These are phyloP conservation scores for Beris chalybata DNA, from an alignment of 2,888 invertebrate species.

Conservation along the genomic window DNA sequence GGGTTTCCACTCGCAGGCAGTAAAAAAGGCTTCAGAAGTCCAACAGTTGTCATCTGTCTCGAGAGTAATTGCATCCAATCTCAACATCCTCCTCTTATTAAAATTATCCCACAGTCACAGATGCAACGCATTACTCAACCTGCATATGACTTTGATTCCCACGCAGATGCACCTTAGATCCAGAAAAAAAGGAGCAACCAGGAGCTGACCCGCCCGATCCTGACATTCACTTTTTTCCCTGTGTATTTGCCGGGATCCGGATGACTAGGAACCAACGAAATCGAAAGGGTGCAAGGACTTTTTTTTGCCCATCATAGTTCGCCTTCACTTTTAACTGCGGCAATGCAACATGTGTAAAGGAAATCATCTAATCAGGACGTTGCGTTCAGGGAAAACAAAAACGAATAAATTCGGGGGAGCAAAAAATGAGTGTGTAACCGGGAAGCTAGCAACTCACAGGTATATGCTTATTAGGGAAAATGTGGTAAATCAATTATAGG, in stretches of 20 bases:
- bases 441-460: too few species aligned
- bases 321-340: conserved; percentile 14
- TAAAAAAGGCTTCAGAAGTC: neutral
- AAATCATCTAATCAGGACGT: conserved; percentile 24
- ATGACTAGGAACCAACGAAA: neutral
- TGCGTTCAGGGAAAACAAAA: conserved; percentile 1
- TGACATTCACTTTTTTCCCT: conserved; percentile 17
- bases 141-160: conserved; percentile 28
- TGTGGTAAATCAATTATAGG: too few species aligned
- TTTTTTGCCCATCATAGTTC: neutral
- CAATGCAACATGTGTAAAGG: conserved; percentile 23
- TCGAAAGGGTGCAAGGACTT: conserved; percentile 24
- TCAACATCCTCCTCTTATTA: conserved; percentile 16
- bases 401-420: neutral
- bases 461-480: too few species aligned
- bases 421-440: too few species aligned
- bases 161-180: conserved; percentile 25
- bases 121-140: conserved; percentile 18
- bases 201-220: conserved; percentile 6
- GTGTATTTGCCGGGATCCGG: conserved; percentile 6
- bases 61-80: conserved; percentile 15
- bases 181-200: neutral
- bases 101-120: conserved; percentile 12
- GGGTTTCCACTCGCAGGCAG: too few species aligned
- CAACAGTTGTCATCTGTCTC: conserved; percentile 26